A percentile compares a stretch with the other conserved stretches of the same genome.
phyloP scores from a whole-genome alignment of 2,797 vertebrate species.

The Atherinosoma microstoma region DNA sequence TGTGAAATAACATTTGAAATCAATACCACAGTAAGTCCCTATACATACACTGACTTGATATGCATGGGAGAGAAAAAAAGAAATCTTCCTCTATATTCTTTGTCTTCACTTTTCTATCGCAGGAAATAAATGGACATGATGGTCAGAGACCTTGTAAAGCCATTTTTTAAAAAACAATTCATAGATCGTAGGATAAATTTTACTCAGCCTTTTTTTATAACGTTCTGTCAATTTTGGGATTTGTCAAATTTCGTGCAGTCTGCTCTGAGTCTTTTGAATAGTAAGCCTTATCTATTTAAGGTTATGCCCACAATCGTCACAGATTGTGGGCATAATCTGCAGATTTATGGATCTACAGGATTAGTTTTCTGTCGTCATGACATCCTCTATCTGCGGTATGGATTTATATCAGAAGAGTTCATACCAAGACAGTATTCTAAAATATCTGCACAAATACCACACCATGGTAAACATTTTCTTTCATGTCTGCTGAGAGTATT shows the following conservation, averaged over 20 bases:
- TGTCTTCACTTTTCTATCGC: neutral
- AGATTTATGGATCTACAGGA: too few species aligned
- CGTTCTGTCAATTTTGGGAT: neutral
- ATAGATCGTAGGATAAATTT: neutral
- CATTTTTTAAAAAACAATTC: neutral
- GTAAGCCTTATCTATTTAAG: neutral
- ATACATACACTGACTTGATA: conserved; percentile 20
- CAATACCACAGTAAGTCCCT: conserved; percentile 43
- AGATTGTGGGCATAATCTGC: too few species aligned
- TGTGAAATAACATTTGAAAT: conserved; percentile 75
- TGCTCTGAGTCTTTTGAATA: neutral
- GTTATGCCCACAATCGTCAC: neutral
- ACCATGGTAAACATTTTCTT: too few species aligned
- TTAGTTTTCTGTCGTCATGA: neutral
- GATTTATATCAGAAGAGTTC: neutral
- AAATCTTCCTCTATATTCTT: conserved; percentile 1
- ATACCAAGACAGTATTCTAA: too few species aligned
- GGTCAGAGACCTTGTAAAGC: neutral
- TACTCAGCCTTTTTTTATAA: neutral
- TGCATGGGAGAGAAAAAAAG: conserved; percentile 20
- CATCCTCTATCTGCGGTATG: neutral
- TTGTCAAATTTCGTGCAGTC: neutral
- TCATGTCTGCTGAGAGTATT: too few species aligned
- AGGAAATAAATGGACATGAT: neutral
- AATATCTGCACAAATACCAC: too few species aligned